Evolutionary conservation across 2,113 vertebrate species (phyloP), one percentile per base, ranked within the genome.

Genomic region (Malurus melanocephalus): DNA sequence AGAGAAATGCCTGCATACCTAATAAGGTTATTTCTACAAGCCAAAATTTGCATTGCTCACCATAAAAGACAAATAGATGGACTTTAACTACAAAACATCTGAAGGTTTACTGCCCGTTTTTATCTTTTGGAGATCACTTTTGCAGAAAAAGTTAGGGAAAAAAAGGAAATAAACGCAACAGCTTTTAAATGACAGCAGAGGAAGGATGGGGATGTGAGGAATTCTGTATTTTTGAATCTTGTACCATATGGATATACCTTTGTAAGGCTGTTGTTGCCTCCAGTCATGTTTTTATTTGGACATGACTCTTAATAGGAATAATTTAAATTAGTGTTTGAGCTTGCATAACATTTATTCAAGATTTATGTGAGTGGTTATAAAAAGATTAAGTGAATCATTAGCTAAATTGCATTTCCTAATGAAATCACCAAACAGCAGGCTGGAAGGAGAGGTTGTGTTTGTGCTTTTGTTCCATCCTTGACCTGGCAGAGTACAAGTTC

Each of bases 1-100:
- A 93, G 95, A 95, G 94, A 90, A 94, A 96, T 94, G 68, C 71
- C 75, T 91, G 92, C 87, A 95, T 96, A 75, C 64, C 72, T 96
- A 96, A 96, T 93, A 67, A 89, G 80, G 94, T 92, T 96, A 86
- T 93, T 95, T 93, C 85, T 94, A 89, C 88, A 89, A 94, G 52
- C 82, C 87, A 75, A 91, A 93, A 93, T 92, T 95, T 95, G 80
- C 89, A 85, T 93, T 79, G 77, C 85, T 91, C 7, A 38, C 80
- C 61, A 65, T 85, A 92, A 94, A 89, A 87, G 55, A 88, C 84
- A 93, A 89, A 87, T 51, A 87, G 62, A 53, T 79, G 42, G 83
- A 72, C 43, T 88, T 93, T 60, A 89, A 69, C 86, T 76, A 66
- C 60, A 85, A 72, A 93, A 66, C 35, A 88, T 78, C 55, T 87